Percentiles rank a stretch among this genome's conserved stretches.
Evolutionary conservation across 2,797 vertebrate genomes (phyloP).

Genomic region (Emydoidea blandingii): DNA sequence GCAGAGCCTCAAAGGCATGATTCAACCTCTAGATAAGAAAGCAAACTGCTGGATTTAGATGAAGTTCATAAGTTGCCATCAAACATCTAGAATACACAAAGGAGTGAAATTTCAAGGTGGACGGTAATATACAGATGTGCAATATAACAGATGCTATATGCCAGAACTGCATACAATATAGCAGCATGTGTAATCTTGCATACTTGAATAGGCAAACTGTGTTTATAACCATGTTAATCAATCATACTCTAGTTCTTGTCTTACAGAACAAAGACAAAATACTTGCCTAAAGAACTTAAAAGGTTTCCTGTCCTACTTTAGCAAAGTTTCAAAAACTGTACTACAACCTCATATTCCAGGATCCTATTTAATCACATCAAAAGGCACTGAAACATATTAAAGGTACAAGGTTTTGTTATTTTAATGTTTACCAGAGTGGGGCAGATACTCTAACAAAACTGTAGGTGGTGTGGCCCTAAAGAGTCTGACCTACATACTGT

Average conservation of each 20-base stretch:
- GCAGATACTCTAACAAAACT: not conserved
- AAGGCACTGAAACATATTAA: not conserved
- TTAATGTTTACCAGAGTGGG: not conserved
- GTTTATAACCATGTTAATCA: not conserved
- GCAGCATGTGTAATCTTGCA: not conserved
- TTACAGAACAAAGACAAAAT: not conserved
- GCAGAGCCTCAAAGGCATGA: not conserved
- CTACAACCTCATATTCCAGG: not conserved
- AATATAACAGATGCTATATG: not conserved
- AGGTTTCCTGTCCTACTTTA: not conserved
- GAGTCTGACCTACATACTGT: not conserved
- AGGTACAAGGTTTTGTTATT: not conserved
- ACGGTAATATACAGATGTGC: too few relatives aligned
- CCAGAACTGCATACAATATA: not conserved
- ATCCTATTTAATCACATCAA: not conserved
- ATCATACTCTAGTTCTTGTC: not conserved
- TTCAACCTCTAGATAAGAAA: not conserved
- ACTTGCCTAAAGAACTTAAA: not conserved
- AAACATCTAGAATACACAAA: not conserved
- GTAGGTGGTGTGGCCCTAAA: too few relatives aligned
- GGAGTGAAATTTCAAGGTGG: not conserved
- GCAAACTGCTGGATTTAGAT: too few relatives aligned
- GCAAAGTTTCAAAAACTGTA: not conserved
- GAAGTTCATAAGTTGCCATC: not conserved
- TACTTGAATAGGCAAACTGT: not conserved